A percentile compares a stretch with the other conserved stretches of the same genome.
Evolutionary conservation across 1,140 invertebrate species (phyloP).

Genomic region (Trachelipus rathkii): DNA sequence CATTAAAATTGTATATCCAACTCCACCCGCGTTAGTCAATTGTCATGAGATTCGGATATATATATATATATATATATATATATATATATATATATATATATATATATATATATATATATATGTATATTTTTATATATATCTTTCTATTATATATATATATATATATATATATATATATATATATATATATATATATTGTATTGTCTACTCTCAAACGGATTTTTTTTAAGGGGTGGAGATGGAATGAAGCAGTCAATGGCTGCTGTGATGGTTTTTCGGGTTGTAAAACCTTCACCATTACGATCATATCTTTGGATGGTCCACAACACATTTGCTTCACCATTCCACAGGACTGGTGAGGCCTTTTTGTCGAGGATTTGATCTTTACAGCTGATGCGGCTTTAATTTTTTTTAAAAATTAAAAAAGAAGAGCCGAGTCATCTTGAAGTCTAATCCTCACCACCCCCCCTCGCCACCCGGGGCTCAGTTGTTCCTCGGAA

Average conservation of each 20-base stretch:
- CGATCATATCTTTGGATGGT: constrained; percentile 3
- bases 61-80: too few species aligned
- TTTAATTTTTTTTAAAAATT: too few species aligned
- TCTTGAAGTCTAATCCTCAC: not conserved
- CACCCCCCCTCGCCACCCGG: constrained; percentile 4
- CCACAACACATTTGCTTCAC: not conserved
- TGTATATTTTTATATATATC: too few species aligned
- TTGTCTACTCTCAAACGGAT: too few species aligned
- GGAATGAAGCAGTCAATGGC: not conserved
- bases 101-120: too few species aligned
- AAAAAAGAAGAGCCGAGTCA: not conserved
- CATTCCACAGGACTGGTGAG: not conserved
- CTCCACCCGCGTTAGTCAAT: too few species aligned
- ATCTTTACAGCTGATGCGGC: not conserved
- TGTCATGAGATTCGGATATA: too few species aligned
- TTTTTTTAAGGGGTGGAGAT: not conserved
- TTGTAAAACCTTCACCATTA: not conserved
- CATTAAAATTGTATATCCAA: too few species aligned
- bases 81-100: too few species aligned
- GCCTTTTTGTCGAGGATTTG: not conserved
- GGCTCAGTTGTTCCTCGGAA: constrained; percentile 8
- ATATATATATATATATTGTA: too few species aligned
- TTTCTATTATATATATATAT: too few species aligned
- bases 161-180: too few species aligned
- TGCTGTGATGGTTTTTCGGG: not conserved